phyloP scores from a whole-genome alignment of 2,113 vertebrate species.

The Colaptes auratus region DNA sequence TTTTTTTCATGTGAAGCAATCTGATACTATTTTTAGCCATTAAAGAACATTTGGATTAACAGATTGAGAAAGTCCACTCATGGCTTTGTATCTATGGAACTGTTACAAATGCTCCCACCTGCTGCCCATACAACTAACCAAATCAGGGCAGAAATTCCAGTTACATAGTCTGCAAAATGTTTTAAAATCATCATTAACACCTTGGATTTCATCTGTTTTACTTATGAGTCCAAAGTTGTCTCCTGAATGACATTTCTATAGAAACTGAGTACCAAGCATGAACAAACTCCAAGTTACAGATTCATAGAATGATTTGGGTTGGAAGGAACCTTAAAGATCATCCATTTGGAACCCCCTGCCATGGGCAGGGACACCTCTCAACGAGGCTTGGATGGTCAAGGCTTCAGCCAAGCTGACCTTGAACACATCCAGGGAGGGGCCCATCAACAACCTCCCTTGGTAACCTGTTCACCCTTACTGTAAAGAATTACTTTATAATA shows the following conservation, averaged over 20 bases:
- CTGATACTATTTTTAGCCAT: conserved; percentile 68
- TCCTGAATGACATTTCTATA: neutral
- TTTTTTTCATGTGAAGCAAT: neutral
- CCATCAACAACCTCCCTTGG: no score
- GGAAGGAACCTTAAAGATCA: no score
- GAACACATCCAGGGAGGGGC: no score
- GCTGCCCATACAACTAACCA: neutral
- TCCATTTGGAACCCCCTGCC: no score
- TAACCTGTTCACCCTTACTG: no score
- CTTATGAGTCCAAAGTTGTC: neutral
- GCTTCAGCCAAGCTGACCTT: no score
- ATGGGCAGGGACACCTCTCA: no score
- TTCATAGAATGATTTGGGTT: no score
- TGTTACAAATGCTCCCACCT: neutral
- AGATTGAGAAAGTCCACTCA: conserved; percentile 48
- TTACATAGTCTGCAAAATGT: neutral
- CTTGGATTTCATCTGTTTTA: neutral
- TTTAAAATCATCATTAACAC: conserved; percentile 4
- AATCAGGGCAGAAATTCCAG: conserved; percentile 3
- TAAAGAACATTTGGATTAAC: conserved; percentile 70
- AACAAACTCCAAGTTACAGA: neutral
- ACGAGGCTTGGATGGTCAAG: no score
- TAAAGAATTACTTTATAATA: no score
- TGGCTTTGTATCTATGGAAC: neutral
- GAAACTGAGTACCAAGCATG: neutral